phyloP scores from a whole-genome alignment of 2,888 invertebrate species.

The Sceliomorpha sp. region DNA sequence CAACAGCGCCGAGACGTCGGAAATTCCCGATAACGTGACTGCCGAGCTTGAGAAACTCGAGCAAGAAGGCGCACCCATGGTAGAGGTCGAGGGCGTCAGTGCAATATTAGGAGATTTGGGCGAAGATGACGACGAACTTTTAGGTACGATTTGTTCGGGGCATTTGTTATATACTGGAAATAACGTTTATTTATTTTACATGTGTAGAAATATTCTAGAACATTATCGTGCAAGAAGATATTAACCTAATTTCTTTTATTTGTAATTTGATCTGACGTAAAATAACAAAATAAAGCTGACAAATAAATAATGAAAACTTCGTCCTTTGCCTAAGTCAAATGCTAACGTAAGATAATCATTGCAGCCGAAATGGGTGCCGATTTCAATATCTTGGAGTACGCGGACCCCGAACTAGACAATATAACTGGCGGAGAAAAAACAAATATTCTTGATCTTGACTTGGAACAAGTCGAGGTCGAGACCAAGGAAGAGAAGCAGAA shows the following conservation, averaged over 20 bases:
- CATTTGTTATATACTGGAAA: too few relatives aligned
- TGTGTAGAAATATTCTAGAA: too few relatives aligned
- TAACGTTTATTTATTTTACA: too few relatives aligned
- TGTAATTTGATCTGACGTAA: too few relatives aligned
- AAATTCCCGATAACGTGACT: slow-evolving; percentile 86
- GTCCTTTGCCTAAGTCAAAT: too few relatives aligned
- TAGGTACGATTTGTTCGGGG: slow-evolving; percentile 82
- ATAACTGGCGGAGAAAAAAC: slow-evolving; percentile 89
- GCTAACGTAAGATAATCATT: too few relatives aligned
- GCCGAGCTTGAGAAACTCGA: slow-evolving; percentile 86
- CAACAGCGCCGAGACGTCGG: slow-evolving; percentile 80
- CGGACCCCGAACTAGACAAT: slow-evolving; percentile 94
- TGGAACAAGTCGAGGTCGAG: slow-evolving; percentile 88
- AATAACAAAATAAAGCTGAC: too few relatives aligned
- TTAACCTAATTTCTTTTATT: too few relatives aligned
- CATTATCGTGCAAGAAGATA: too few relatives aligned
- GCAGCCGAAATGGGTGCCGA: slow-evolving; percentile 94
- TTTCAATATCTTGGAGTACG: slow-evolving; percentile 97
- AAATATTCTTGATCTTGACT: slow-evolving; percentile 92
- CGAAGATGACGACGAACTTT: slow-evolving; percentile 92
- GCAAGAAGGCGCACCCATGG: slow-evolving; percentile 81
- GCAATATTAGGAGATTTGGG: slow-evolving; percentile 91
- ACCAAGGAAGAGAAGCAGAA: slow-evolving; percentile 83
- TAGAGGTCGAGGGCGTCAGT: slow-evolving; percentile 84
- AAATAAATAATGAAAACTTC: too few relatives aligned